These are phyloP conservation scores for Chironomus striatipennis DNA, from an alignment of 1,140 invertebrate genomes.

Conservation along the genomic window DNA sequence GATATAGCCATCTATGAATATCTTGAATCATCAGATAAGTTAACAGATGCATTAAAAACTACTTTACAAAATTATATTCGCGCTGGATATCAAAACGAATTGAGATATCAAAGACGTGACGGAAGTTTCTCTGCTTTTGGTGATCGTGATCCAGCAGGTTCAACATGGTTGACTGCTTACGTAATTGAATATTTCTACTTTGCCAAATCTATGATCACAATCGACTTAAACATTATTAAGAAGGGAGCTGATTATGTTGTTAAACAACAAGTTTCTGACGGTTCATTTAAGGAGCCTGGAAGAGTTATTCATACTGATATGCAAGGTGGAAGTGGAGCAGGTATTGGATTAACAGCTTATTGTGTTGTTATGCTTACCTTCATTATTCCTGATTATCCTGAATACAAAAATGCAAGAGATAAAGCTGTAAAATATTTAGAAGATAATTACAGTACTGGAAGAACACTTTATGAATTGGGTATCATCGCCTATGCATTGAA, in stretches of 20 bases:
- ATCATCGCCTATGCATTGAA: constrained; percentile 68
- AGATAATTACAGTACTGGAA: constrained; percentile 26
- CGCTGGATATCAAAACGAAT: constrained; percentile 41
- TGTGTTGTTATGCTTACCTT: constrained; percentile 71
- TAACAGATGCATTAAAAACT: constrained; percentile 63
- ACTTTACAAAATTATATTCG: constrained; percentile 59
- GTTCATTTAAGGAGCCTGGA: constrained; percentile 74
- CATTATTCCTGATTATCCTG: constrained; percentile 29
- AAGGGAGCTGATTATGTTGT: constrained; percentile 73
- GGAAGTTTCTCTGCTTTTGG: constrained; percentile 40
- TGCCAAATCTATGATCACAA: constrained; percentile 66
- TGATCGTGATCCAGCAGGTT: constrained; percentile 59
- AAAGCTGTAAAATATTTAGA: constrained; percentile 39
- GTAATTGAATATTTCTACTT: constrained; percentile 80
- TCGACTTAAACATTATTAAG: constrained; percentile 64
- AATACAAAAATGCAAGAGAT: neutral
- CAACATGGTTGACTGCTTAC: constrained; percentile 93
- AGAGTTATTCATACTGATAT: constrained; percentile 63
- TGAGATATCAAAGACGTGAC: constrained; percentile 66
- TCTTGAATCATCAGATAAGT: constrained; percentile 49
- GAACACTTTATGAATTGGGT: constrained; percentile 66
- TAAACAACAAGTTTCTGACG: constrained; percentile 64
- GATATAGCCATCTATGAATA: constrained; percentile 67
- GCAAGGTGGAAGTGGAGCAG: constrained; percentile 56
- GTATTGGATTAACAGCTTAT: constrained; percentile 69